Conservation (phyloP, 2,113 vertebrate genomes). For the Carassius gibelio region DNA sequence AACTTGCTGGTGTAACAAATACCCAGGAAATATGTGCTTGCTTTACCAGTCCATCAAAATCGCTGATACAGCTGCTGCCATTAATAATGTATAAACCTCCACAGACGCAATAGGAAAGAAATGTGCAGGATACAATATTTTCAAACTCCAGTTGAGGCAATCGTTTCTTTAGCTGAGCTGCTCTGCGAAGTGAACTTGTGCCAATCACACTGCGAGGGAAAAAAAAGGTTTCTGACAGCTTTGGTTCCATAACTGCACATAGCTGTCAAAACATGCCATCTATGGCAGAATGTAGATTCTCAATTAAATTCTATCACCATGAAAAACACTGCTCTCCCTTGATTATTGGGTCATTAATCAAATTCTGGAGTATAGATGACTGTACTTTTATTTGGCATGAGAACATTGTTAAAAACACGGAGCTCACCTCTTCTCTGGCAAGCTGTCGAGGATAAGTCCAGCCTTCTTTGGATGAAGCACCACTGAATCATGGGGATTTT, state of each 20-base stretch:
- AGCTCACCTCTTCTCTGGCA: slow-evolving; percentile 87
- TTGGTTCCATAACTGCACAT: background rate
- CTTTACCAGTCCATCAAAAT: background rate
- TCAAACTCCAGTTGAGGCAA: slow-evolving; percentile 92
- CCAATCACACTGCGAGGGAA: slow-evolving; percentile 82
- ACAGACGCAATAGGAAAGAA: background rate
- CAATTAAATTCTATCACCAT: background rate
- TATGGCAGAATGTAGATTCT: background rate
- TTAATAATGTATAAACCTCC: slow-evolving; percentile 11
- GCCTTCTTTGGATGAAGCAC: slow-evolving; percentile 88
- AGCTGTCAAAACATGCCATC: background rate
- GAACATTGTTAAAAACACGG: background rate
- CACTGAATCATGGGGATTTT: slow-evolving; percentile 91
- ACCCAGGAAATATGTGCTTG: background rate
- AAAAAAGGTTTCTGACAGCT: background rate
- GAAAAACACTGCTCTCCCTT: background rate
- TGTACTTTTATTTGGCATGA: background rate
- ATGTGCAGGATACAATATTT: slow-evolving; percentile 93
- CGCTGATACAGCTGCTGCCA: background rate
- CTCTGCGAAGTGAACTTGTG: slow-evolving; percentile 92
- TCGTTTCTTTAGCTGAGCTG: slow-evolving; percentile 91
- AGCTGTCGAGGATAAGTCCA: slow-evolving; percentile 81
- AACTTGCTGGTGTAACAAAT: background rate
- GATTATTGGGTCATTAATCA: background rate
- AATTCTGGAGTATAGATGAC: background rate